Evolutionary conservation across 2,888 invertebrate genomes (phyloP).

Genomic region (Catocala nupta): DNA sequence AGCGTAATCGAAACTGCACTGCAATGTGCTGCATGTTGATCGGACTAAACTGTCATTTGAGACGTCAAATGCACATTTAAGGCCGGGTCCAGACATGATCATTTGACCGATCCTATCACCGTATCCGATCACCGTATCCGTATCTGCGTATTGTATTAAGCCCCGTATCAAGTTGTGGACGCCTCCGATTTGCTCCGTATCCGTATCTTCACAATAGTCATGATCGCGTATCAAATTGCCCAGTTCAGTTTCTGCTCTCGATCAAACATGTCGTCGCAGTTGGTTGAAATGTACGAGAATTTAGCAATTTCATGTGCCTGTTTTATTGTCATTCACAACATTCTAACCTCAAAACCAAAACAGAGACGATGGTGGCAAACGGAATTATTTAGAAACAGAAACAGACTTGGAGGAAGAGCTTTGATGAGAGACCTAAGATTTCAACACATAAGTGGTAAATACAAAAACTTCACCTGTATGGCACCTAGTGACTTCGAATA

Average conservation of each 20-base stretch:
- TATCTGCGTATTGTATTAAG: slow-evolving; percentile 22
- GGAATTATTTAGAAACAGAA: slow-evolving; percentile 36
- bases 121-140: slow-evolving; percentile 23
- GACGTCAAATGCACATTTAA: too few relatives aligned
- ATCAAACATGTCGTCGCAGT: slow-evolving; percentile 9
- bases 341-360: slow-evolving; percentile 33
- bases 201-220: slow-evolving; percentile 34
- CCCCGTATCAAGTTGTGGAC: slow-evolving; percentile 27
- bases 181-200: too few relatives aligned
- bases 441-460: slow-evolving; percentile 25
- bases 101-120: slow-evolving; percentile 22
- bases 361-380: slow-evolving; percentile 32
- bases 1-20: too few relatives aligned
- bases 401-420: slow-evolving; percentile 33
- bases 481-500: slow-evolving; percentile 26
- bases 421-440: slow-evolving; percentile 33
- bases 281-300: slow-evolving; percentile 19
- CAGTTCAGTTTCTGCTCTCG: slow-evolving; percentile 24
- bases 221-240: slow-evolving; percentile 28
- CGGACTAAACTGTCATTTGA: too few relatives aligned
- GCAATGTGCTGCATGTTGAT: too few relatives aligned
- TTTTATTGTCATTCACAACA: slow-evolving; percentile 34
- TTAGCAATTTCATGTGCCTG: slow-evolving; percentile 27
- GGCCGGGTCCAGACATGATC: slow-evolving; percentile 19
- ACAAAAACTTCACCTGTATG: slow-evolving; percentile 29